A percentile compares a stretch with the other conserved stretches of the same genome.
phyloP scores from a whole-genome alignment of 2,888 invertebrate species.

The Apamea sordens region DNA sequence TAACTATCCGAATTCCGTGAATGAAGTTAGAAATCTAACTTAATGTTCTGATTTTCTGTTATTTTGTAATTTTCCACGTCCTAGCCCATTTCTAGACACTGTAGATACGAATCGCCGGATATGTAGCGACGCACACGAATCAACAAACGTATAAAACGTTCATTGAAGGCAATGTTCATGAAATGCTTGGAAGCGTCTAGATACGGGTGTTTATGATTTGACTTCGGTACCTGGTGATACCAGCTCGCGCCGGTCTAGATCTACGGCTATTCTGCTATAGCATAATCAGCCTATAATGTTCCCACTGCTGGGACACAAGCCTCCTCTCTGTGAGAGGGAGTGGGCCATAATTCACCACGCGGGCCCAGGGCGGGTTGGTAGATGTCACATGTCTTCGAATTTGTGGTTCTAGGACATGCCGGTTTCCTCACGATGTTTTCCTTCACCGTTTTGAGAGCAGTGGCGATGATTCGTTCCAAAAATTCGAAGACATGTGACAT shows the following conservation, averaged over 20 bases:
- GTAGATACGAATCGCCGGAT: neutral
- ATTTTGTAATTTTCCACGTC: neutral
- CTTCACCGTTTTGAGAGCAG: neutral
- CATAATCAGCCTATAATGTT: neutral
- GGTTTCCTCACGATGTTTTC: neutral
- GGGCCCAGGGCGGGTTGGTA: too few species aligned
- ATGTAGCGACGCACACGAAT: conserved; percentile 12
- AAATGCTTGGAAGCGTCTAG: conserved; percentile 30
- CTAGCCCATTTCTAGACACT: neutral
- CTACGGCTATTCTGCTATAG: neutral
- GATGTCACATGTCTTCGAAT: too few species aligned
- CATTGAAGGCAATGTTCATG: conserved; percentile 4
- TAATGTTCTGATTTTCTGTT: neutral
- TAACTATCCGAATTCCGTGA: neutral
- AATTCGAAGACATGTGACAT: too few species aligned
- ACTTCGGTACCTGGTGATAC: too few species aligned
- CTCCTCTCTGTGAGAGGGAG: too few species aligned
- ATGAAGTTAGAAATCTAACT: neutral
- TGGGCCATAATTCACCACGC: too few species aligned
- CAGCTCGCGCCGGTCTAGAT: neutral
- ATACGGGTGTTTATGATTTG: conserved; percentile 15
- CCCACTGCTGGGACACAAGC: too few species aligned
- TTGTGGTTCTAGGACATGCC: too few species aligned
- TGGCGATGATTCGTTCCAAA: neutral
- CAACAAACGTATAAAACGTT: conserved; percentile 22